phyloP scores from a whole-genome alignment of 2,113 vertebrate genomes.

The Cairina moschata region DNA sequence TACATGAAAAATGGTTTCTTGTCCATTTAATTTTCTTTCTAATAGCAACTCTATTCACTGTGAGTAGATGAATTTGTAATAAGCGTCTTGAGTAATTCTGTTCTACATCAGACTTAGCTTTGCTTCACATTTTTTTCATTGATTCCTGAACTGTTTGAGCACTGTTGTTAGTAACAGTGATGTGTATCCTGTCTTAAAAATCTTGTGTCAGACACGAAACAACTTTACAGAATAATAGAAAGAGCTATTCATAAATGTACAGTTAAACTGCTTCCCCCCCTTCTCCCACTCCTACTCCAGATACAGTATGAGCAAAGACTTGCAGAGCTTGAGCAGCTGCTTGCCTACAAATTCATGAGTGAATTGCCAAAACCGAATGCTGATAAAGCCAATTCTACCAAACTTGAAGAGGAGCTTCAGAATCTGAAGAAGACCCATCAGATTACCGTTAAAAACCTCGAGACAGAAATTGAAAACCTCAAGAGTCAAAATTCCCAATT shows the following conservation, averaged over 20 bases:
- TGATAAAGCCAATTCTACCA: conserved; percentile 9
- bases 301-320: conserved; percentile 91
- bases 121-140: not conserved
- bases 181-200: not conserved
- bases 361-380: conserved; percentile 33
- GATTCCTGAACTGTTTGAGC: not conserved
- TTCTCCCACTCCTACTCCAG: conserved; percentile 64
- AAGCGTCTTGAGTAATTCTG: not conserved
- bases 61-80: not conserved
- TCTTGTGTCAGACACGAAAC: not conserved
- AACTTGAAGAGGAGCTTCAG: conserved; percentile 78
- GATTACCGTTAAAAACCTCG: conserved; percentile 74
- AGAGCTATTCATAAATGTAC: not conserved
- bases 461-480: conserved; percentile 77
- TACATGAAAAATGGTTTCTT: not conserved
- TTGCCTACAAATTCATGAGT: conserved; percentile 70
- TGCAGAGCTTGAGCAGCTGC: conserved; percentile 83
- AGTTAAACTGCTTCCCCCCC: not conserved
- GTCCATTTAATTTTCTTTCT: not conserved
- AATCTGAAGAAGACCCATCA: conserved; percentile 72
- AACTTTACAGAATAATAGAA: not conserved
- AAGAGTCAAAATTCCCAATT: conserved; percentile 78
- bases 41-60: not conserved
- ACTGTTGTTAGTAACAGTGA: not conserved
- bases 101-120: not conserved